Conservation (phyloP, 2,113 vertebrate species). For the Eudyptes chrysolophus region DNA sequence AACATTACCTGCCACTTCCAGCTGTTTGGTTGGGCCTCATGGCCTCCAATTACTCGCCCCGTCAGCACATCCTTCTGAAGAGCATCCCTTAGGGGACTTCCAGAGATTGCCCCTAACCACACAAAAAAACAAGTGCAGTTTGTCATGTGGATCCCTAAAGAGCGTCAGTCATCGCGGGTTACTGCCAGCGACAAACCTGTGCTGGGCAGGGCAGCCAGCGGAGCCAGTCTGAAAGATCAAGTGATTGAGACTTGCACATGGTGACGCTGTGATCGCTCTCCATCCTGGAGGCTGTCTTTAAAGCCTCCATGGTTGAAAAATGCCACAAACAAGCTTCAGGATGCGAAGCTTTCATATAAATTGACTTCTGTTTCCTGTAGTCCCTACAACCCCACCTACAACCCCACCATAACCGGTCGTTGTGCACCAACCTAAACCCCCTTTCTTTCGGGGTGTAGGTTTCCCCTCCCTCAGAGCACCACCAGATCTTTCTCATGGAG, state of each 20-base stretch:
- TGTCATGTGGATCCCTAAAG: background rate
- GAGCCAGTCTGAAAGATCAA: background rate
- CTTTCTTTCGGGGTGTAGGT: background rate
- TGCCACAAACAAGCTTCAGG: background rate
- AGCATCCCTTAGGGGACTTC: background rate
- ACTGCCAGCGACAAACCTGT: background rate
- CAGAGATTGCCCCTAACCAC: background rate
- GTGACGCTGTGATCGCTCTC: background rate
- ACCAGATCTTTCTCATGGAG: background rate
- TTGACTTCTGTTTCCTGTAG: background rate
- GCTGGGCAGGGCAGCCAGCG: background rate
- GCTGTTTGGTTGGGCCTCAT: conserved; percentile 13
- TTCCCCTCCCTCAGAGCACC: background rate
- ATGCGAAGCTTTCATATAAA: background rate
- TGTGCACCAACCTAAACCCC: background rate
- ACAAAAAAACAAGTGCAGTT: background rate
- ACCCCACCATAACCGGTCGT: background rate
- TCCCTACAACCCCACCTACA: background rate
- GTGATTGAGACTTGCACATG: accelerated
- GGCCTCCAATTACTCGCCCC: conserved; percentile 61
- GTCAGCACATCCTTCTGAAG: conserved; percentile 12
- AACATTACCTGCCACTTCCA: conserved; percentile 77
- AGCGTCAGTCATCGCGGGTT: accelerated
- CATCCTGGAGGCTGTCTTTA: background rate
- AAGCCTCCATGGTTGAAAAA: background rate